These are phyloP conservation scores for Drosophila watanabei DNA, from an alignment of 1,140 invertebrate genomes.

Conservation along the genomic window DNA sequence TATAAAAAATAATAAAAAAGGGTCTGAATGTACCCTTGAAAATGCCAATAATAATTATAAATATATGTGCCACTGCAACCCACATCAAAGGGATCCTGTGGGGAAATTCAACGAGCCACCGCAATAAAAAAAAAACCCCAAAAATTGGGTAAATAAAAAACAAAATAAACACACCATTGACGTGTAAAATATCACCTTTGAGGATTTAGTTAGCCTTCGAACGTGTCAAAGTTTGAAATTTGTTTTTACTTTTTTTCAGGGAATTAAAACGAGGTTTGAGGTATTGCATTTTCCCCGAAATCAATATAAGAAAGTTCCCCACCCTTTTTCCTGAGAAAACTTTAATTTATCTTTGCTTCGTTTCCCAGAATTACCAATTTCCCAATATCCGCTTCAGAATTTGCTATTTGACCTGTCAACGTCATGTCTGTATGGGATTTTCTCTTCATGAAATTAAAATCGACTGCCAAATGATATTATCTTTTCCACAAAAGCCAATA, in stretches of 20 bases:
- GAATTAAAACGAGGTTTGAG: conserved; percentile 12
- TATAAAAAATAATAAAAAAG: conserved; percentile 20
- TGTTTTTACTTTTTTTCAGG: not conserved
- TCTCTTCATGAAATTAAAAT: not conserved
- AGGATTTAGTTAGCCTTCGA: conserved; percentile 4
- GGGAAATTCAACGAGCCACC: conserved; percentile 21
- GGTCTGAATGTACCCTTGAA: conserved; percentile 21
- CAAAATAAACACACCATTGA: conserved; percentile 41
- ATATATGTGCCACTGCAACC: conserved; percentile 52
- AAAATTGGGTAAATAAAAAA: conserved; percentile 41
- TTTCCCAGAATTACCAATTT: not conserved
- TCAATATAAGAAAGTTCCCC: not conserved
- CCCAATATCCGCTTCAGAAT: not conserved
- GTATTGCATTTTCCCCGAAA: not conserved
- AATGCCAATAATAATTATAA: conserved; percentile 77
- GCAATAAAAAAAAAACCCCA: conserved; percentile 40
- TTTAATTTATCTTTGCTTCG: not conserved
- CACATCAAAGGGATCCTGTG: conserved; percentile 51
- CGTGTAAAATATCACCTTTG: conserved; percentile 39
- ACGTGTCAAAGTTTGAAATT: conserved; percentile 1
- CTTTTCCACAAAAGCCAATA: not conserved
- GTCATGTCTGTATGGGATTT: not conserved
- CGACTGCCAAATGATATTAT: not conserved
- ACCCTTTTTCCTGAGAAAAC: not conserved
- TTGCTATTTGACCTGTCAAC: not conserved